phyloP scores from a whole-genome alignment of 1,140 invertebrate genomes.

The Apolygus lucorum region DNA sequence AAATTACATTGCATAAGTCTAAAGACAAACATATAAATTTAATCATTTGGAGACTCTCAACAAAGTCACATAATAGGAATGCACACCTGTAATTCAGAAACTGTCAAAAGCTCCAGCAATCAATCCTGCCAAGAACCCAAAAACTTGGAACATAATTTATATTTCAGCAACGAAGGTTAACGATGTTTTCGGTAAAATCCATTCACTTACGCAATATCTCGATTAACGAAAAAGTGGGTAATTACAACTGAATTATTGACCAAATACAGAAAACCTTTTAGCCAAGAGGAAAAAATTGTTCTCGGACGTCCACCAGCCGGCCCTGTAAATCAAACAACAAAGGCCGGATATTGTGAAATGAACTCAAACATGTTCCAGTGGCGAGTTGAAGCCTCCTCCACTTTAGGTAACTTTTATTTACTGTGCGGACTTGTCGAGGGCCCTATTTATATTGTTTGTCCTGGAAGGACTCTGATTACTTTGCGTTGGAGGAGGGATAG shows the following conservation, averaged over 20 bases:
- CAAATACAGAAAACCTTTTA: no score
- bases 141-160: neutral
- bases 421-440: neutral
- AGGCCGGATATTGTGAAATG: neutral
- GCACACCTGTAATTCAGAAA: no score
- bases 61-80: no score
- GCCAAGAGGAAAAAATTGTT: no score
- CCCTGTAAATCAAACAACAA: neutral
- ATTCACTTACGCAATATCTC: neutral
- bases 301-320: neutral
- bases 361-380: neutral
- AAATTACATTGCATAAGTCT: no score
- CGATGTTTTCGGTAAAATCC: neutral
- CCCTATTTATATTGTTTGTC: conserved; percentile 1
- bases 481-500: neutral
- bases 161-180: neutral
- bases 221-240: neutral
- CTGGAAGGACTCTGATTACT: neutral
- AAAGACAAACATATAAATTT: no score
- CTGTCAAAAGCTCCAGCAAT: no score
- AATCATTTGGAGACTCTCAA: no score
- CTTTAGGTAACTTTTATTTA: neutral
- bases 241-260: no score
- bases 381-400: neutral
- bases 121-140: no score